Evolutionary conservation across 2,113 vertebrate genomes (phyloP).

Genomic region (Eclectus roratus): DNA sequence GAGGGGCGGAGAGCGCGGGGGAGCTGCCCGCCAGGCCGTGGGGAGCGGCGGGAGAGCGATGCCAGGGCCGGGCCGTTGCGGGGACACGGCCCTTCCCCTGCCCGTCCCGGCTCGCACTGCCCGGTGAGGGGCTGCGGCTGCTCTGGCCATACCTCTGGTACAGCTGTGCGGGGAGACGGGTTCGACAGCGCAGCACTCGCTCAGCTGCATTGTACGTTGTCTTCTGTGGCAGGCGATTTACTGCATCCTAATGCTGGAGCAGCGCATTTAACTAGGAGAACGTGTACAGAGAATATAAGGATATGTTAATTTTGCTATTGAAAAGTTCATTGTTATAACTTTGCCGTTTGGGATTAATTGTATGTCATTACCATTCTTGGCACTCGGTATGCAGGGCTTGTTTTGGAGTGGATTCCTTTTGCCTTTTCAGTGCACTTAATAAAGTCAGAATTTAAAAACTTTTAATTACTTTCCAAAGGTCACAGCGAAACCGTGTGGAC

Average conservation of each 20-base stretch:
- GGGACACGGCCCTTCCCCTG: neutral
- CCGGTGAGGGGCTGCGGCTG: neutral
- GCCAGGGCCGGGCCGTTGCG: too few species aligned
- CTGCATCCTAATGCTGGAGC: neutral
- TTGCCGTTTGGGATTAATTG: neutral
- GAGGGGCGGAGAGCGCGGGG: neutral
- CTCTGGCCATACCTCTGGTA: neutral
- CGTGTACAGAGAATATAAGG: rapidly evolving
- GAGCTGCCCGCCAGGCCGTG: neutral
- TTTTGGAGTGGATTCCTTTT: neutral
- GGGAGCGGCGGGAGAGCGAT: neutral
- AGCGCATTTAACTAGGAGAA: rapidly evolving
- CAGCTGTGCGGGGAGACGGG: neutral
- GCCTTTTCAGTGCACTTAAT: neutral
- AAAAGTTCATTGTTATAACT: rapidly evolving
- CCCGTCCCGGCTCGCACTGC: neutral
- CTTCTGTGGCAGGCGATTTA: rapidly evolving
- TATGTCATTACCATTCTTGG: neutral
- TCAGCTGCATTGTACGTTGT: neutral
- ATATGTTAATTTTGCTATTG: rapidly evolving
- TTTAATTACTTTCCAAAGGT: neutral
- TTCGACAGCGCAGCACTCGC: rapidly evolving
- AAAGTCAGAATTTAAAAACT: neutral
- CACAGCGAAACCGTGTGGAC: neutral
- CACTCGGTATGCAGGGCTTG: neutral